Evolutionary conservation across 2,113 vertebrate genomes (phyloP), one percentile per base, ranked within the genome.

Genomic region (Actenoides lindsayi): DNA sequence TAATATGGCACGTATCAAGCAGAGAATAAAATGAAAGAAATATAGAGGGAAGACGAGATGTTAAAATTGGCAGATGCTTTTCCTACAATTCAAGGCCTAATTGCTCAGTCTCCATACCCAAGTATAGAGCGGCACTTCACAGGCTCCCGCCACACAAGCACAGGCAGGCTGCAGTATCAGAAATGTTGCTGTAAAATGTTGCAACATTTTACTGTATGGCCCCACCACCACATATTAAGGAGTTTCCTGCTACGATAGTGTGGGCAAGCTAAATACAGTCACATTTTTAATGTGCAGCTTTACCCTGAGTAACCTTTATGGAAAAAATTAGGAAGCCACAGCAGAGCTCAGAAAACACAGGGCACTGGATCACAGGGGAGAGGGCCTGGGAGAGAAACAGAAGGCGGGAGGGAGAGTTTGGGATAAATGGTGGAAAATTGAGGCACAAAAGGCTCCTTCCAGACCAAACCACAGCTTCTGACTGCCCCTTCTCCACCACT

Each of bases 321-420:
- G 90, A 93, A 97, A 94, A 90, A 89, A 86, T 41, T 31, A 71
- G 3, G 6, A 95, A 94, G 70, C 77, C 81, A 44, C 73, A 92
- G 77, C 53, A 74, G 41, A 91, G 62, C 83, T 82, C 39, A 68
- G 57, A 93, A 93, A 87, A 69, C 35, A 37, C 60, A 92, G 80
- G 83, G 83, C 83, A 91, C 10, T 48, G 71, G 79, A 93, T 89
- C 90, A 93, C 48, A 94, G 53, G 28, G 74, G 62, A 91, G 46
- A 90, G 56, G 35, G 83, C 31, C 80, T 67, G n/a, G 76, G 83
- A 93, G 48, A 60, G 65, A 64, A 30, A 20, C 19, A n/a, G 42
- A 68, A 83, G 25, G 67, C 13, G 1, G 39, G 50, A 71, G 42
- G 62, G 39, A 95, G 78, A 11, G 28, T 60, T 60, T 78, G 54